A percentile compares a stretch with the other conserved stretches of the same genome.
Conservation (phyloP, 2,888 invertebrate species). For the Andrena bucephala region DNA sequence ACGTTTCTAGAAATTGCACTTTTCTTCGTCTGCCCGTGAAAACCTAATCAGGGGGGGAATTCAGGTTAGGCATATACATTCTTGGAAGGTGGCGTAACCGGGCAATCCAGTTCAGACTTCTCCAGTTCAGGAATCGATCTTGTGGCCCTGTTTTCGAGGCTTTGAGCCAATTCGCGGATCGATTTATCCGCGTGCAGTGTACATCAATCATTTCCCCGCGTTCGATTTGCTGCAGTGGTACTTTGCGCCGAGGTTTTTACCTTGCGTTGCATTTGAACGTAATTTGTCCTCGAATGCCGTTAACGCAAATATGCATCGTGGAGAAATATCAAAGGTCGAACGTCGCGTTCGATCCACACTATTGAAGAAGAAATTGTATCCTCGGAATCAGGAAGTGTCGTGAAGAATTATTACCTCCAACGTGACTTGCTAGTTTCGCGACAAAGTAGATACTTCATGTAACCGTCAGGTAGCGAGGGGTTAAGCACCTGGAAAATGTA, state of each 20-base stretch:
- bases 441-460: slow-evolving; percentile 3
- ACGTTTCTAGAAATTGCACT: slow-evolving; percentile 4
- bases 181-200: slow-evolving; percentile 8
- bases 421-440: slow-evolving; percentile 23
- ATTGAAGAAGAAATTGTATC: slow-evolving; percentile 9
- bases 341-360: background rate
- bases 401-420: slow-evolving; percentile 8
- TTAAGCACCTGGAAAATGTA: slow-evolving; percentile 17
- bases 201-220: slow-evolving; percentile 31
- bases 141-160: slow-evolving; percentile 14
- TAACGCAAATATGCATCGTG: too few species aligned
- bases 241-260: too few species aligned
- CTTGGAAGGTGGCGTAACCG: slow-evolving; percentile 9
- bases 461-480: slow-evolving; percentile 6
- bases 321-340: slow-evolving; percentile 7
- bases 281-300: too few species aligned
- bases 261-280: too few species aligned
- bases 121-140: slow-evolving; percentile 35
- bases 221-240: background rate
- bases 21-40: slow-evolving; percentile 28
- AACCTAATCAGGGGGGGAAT: slow-evolving; percentile 22
- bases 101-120: slow-evolving; percentile 27
- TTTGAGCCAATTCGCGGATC: background rate
- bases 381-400: background rate
- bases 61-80: background rate